phyloP scores from a whole-genome alignment of 2,888 invertebrate species.

The Geophilus truncorum region DNA sequence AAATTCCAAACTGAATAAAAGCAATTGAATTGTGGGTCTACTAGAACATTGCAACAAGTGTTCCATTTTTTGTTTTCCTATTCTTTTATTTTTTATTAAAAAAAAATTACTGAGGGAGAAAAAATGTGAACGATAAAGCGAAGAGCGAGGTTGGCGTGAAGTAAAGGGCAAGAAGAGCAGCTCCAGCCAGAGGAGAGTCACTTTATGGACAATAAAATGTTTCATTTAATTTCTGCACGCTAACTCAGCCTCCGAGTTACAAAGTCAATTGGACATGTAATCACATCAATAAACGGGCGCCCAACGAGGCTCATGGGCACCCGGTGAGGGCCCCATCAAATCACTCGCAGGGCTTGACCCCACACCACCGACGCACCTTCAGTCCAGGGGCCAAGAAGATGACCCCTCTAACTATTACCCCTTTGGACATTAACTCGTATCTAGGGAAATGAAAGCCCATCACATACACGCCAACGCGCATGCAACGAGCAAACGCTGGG shows the following conservation, averaged over 20 bases:
- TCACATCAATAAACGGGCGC: conserved; percentile 31
- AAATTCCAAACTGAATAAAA: too few species aligned
- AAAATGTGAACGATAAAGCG: neutral
- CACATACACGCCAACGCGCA: conserved; percentile 28
- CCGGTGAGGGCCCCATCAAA: conserved; percentile 25
- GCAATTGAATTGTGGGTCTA: too few species aligned
- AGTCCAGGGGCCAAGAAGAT: conserved; percentile 28
- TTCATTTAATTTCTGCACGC: conserved; percentile 33
- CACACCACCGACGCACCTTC: conserved; percentile 8
- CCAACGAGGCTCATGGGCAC: conserved; percentile 29
- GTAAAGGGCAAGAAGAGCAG: neutral
- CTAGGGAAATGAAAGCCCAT: conserved; percentile 25
- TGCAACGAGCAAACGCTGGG: conserved; percentile 18
- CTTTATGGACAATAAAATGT: conserved; percentile 33
- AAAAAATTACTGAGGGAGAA: neutral
- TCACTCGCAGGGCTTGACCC: conserved; percentile 24
- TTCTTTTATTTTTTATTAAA: neutral
- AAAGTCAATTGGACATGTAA: conserved; percentile 31
- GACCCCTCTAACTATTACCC: conserved; percentile 27
- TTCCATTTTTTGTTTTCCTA: neutral
- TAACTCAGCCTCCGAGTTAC: conserved; percentile 29
- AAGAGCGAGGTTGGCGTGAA: neutral
- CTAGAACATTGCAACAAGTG: neutral
- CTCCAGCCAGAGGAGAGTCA: neutral
- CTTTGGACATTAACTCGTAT: conserved; percentile 22